phyloP scores from a whole-genome alignment of 2,888 invertebrate genomes.

The Hypercompe scribonia region DNA sequence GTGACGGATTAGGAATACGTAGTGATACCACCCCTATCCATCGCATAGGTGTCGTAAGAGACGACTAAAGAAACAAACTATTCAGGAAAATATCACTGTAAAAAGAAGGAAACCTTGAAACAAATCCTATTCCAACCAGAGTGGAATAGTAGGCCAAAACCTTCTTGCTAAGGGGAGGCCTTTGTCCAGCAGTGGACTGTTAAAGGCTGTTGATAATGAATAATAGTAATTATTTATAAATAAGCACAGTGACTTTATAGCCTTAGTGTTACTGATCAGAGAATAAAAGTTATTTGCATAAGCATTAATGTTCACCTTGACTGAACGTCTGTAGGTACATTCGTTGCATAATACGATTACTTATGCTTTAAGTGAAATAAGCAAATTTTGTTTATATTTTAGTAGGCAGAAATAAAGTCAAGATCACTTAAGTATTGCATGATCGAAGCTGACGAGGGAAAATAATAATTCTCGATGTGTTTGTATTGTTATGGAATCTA shows the following conservation, averaged over 20 bases:
- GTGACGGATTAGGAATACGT: no score
- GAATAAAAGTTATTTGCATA: neutral
- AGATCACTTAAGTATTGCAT: conserved; percentile 1
- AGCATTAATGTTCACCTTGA: conserved; percentile 12
- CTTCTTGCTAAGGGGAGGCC: no score
- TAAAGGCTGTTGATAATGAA: neutral
- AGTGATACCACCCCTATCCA: no score
- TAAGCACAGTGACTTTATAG: neutral
- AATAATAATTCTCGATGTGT: neutral
- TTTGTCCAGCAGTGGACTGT: no score
- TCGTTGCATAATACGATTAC: neutral
- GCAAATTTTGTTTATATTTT: neutral
- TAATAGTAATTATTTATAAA: neutral
- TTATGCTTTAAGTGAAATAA: neutral
- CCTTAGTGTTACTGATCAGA: neutral
- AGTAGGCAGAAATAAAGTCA: neutral
- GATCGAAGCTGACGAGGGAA: neutral
- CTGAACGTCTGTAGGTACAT: neutral
- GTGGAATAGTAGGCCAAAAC: no score
- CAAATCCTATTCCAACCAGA: no score
- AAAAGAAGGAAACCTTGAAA: no score
- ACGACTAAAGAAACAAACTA: no score
- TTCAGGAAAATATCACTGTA: no score
- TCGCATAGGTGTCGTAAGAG: no score
- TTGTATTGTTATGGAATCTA: neutral